Conservation (phyloP, 2,797 vertebrate genomes). For the Pteropus rufus region DNA sequence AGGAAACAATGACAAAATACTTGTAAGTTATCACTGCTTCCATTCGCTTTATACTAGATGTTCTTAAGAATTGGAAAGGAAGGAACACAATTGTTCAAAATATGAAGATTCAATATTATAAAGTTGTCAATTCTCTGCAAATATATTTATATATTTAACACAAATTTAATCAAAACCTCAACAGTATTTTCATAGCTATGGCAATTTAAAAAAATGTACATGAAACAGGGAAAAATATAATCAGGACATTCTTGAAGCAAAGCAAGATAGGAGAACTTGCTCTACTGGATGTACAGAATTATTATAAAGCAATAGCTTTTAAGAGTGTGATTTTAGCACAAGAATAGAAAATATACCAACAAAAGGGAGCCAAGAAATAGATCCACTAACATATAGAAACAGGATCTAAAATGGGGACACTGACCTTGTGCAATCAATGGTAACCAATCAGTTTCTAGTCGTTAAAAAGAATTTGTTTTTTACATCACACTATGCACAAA, state of each 20-base stretch:
- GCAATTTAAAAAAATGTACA: neutral
- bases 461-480: neutral
- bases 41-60: neutral
- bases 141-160: neutral
- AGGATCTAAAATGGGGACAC: neutral
- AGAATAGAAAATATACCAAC: neutral
- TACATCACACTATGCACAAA: neutral
- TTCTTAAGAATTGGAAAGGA: neutral
- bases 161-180: neutral
- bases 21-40: neutral
- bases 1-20: neutral
- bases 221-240: neutral
- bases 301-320: neutral
- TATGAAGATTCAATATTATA: neutral
- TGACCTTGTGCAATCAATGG: neutral
- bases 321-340: neutral
- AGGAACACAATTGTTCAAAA: neutral
- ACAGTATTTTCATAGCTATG: neutral
- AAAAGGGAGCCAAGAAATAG: neutral
- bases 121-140: neutral
- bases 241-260: neutral
- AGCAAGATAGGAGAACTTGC: neutral
- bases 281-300: neutral
- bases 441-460: neutral
- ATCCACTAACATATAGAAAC: neutral